Conservation (phyloP, 2,113 vertebrate species). For the Charina bottae region DNA sequence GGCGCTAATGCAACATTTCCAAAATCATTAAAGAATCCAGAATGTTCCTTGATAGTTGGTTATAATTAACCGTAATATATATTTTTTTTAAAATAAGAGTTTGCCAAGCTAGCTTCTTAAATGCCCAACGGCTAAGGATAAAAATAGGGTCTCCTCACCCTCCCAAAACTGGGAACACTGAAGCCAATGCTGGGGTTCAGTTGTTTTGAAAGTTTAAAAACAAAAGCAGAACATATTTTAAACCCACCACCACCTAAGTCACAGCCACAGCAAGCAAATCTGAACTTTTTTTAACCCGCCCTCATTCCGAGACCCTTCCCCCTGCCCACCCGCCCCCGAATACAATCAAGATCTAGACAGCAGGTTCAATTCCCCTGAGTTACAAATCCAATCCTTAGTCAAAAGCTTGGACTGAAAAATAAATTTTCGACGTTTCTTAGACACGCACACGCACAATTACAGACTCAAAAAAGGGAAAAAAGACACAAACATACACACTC, state of each 20-base stretch:
- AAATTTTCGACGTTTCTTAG: conserved; percentile 16
- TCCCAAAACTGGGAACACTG: neutral
- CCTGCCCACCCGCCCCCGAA: neutral
- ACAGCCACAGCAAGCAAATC: neutral
- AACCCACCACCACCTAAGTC: neutral
- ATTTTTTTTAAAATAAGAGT: neutral
- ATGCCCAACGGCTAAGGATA: neutral
- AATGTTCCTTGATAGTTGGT: neutral
- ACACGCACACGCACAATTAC: neutral
- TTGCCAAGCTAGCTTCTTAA: too few relatives aligned
- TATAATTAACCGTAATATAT: neutral
- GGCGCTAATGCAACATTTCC: neutral
- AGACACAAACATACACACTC: conserved; percentile 16
- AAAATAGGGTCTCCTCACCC: neutral
- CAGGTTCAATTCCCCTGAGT: conserved; percentile 55
- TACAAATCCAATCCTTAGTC: conserved; percentile 33
- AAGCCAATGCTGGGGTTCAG: neutral
- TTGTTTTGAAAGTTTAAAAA: neutral
- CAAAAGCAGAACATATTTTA: neutral
- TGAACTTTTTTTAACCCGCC: neutral
- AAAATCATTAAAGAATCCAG: neutral
- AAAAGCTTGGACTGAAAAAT: conserved; percentile 21
- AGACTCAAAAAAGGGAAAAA: neutral
- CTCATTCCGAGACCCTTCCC: neutral
- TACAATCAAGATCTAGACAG: conserved; percentile 44